These are phyloP conservation scores for Chrysomela aeneicollis DNA, from an alignment of 2,888 invertebrate species.

Conservation along the genomic window DNA sequence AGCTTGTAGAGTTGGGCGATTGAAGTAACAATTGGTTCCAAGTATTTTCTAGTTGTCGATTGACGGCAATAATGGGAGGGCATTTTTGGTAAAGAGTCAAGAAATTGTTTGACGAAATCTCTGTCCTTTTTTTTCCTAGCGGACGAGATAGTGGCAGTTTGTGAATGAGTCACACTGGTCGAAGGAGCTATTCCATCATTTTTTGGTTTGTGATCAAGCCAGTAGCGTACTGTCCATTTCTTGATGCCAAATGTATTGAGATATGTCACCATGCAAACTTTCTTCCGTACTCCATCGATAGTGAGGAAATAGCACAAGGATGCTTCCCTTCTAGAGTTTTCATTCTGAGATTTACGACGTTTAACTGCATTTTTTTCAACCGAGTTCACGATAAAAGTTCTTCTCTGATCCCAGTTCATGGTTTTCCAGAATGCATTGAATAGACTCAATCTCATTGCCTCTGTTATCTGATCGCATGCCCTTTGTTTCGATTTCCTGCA, in stretches of 20 bases:
- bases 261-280: slow-evolving; percentile 20
- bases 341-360: slow-evolving; percentile 23
- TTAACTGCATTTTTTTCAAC: slow-evolving; percentile 18
- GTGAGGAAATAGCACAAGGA: slow-evolving; percentile 19
- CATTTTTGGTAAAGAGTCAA: slow-evolving; percentile 18
- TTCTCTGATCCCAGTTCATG: slow-evolving; percentile 17
- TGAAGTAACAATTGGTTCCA: slow-evolving; percentile 20
- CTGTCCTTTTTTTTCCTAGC: slow-evolving; percentile 15
- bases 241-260: slow-evolving; percentile 18
- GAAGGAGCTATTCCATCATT: slow-evolving; percentile 19
- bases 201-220: slow-evolving; percentile 16
- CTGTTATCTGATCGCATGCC: slow-evolving; percentile 17
- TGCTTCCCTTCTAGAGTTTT: slow-evolving; percentile 20
- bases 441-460: slow-evolving; percentile 17
- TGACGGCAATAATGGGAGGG: slow-evolving; percentile 31
- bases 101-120: slow-evolving; percentile 17
- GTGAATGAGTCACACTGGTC: background rate
- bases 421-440: slow-evolving; percentile 21
- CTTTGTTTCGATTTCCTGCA: slow-evolving; percentile 16
- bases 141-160: background rate
- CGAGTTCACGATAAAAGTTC: slow-evolving; percentile 20
- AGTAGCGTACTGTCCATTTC: slow-evolving; percentile 6
- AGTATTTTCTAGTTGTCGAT: slow-evolving; percentile 26
- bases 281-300: slow-evolving; percentile 18
- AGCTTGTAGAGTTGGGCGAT: background rate